Base-by-base conservation (phyloP, 1,140 invertebrate genomes). In the Lepidurus arcticus region DNA sequence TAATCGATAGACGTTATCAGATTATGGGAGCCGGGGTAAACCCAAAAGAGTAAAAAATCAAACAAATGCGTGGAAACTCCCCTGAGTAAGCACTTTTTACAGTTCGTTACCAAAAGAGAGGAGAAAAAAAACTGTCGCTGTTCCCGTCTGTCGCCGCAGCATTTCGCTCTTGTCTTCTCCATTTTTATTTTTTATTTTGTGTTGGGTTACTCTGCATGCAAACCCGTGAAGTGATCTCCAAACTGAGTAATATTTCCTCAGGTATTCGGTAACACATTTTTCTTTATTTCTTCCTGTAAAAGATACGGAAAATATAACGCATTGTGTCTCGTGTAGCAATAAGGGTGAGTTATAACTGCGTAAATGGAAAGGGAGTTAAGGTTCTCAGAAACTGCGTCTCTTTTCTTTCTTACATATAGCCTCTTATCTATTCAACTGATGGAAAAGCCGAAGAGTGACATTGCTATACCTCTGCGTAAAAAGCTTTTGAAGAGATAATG, bases 1-100 rank as follows among this genome's bases (percentile, higher is more conserved):
- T 65, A 65, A 65, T 65, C 53, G 53, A 65, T 65, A 65, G 53
- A 65, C 53, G 13, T 21, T 65, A 65, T 65, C 53, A 65, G 53
- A 65, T 65, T 65, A 65, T 16, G n/a, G 53, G 34, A 65, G 21
- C 53, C 21, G 53, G 53, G 53, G 53, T 65, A 13, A 65, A 9
- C 16, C 2, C 53, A 65, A 11, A 16, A 16, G 13, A 21, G 53
- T 13, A 21, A n/a, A 16, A 65, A 65, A 16, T 65, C 53, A 13
- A 65, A 65, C 53, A 16, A 65, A 65, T 21, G 8, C 53, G 53
- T 65, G n/a, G 53, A 65, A 65, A 16, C 53, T 65, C 53, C 53
- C 53, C 21, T 65, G 53, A n/a, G 53, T 9, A 65, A 16, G 53
- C 53, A 65, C 16, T 9, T 11, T 65, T 65, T 65, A 21, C 6